Base-by-base conservation (phyloP, 64 coral and sea anemone genomes). In the Platygyra sinensis region DNA sequence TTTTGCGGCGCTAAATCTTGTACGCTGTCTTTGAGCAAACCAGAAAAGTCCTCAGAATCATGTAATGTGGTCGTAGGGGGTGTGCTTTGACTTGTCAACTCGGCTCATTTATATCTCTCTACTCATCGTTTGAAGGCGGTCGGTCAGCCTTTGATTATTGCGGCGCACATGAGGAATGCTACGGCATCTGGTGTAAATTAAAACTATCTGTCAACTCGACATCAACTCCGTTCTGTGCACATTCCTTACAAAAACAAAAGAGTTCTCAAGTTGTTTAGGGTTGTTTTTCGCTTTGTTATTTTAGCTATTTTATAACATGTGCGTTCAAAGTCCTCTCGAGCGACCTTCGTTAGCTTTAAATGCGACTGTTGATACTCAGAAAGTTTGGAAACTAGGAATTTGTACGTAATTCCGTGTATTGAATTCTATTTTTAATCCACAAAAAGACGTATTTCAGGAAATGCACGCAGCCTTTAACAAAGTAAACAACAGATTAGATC, bases 221-320 rank as follows among this genome's bases (percentile, higher is more conserved):
- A 88, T 82, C 87, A 90, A 96, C 90, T 96, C 95, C 91, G 88
- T 81, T 91, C 73, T 50, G 74, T 76, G 62, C 69, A 76, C 95
- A 96, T 96, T 96, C 95, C 95, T 93, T 93, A 93, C 80, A 76
- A 93, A 93, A 96, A 96, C 93, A 96, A 87, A 96, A 96, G 87
- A 83, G 77, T 90, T 93, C 91, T 94, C 91, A 93, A 94, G 81
- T 96, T 96, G 95, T 96, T 96, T 94, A 85, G 95, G 87, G 87
- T 91, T 90, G 77, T 89, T 83, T 93, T 94, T 87, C 91, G 88
- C 71, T 96, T 96, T 96, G 95, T 96, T 96, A 36, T 96, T 73
- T 90, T 96, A 90, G 80, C 87, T 91, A 96, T 96, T 96, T 93
- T 96, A 96, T 96, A 84, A 77, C 83, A 83, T 81, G 81, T 60